Evolutionary conservation across 2,888 invertebrate genomes (phyloP).

Genomic region (Euzetes globulus): DNA sequence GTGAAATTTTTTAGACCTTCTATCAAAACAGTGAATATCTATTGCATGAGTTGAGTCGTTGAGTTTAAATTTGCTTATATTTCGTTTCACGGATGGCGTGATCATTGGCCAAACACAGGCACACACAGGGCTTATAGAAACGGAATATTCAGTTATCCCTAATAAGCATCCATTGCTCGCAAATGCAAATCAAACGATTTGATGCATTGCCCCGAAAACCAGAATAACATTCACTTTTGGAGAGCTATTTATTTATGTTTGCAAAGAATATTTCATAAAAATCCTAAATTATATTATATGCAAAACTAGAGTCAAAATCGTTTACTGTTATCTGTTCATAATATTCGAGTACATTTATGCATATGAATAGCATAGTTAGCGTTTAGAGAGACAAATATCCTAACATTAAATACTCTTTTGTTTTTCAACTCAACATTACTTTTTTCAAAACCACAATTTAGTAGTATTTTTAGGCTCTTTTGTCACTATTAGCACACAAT

Average conservation of each 20-base stretch:
- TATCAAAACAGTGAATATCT: too few species aligned
- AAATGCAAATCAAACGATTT: constrained; percentile 14
- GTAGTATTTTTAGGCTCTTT: neutral
- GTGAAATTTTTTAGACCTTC: too few species aligned
- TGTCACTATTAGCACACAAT: neutral
- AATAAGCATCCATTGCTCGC: constrained; percentile 12
- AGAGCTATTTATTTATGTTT: constrained; percentile 5
- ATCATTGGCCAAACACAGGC: constrained; percentile 11
- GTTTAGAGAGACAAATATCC: neutral
- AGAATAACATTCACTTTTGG: neutral
- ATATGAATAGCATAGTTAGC: neutral
- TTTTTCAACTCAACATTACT: too few species aligned
- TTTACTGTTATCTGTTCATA: neutral
- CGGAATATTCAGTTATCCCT: neutral
- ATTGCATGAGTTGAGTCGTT: too few species aligned
- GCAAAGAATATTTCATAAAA: neutral
- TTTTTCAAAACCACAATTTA: neutral
- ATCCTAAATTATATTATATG: neutral
- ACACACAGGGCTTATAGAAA: neutral
- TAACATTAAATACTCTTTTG: neutral
- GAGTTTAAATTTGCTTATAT: too few species aligned
- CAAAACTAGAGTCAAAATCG: neutral
- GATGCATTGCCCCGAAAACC: neutral
- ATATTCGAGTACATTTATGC: neutral
- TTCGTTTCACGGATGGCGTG: neutral